Base-by-base conservation (phyloP, 1,140 invertebrate genomes). In the Daktulosphaira vitifoliae region DNA sequence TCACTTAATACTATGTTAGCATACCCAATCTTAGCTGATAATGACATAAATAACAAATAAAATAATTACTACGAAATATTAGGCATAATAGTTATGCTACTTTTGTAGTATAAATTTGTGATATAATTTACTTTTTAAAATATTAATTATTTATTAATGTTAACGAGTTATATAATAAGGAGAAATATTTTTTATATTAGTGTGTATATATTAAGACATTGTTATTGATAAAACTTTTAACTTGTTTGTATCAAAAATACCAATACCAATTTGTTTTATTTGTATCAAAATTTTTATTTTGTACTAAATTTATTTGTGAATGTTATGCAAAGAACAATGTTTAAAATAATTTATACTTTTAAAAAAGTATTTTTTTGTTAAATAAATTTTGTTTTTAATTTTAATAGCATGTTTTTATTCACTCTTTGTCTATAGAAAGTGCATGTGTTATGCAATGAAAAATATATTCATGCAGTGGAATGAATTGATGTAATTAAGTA, bases 1-100 rank as follows among this genome's bases (percentile, higher is more conserved):
- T 83, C 84, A 53, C 77, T 96, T 67, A 87, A 84, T 68, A 94
- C 92, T 20, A 88, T 84, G 26, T 75, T 94, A 54, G 79, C 82
- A 33, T 85, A 84, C 75, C 90, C 90, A 1, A 84, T 89, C 23
- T 69, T 70, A 37, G 70, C 71, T 37, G 50, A 67, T 33, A 48
- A 66, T 67, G 37, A 67, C 48, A 66, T 53, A 62, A 62, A 33
- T 62, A 48, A 62, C n/a, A 7, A 44, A 16, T 44, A 20, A 29
- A 46, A 3, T 29, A 62, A 38, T n/a, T 20, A 46, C 44, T 46
- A 48, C 42, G n/a, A 62, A 62, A 48, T 16, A 20, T n/a, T 23
- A 33, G 11, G 29, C 42, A 59, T 29, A 33, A 2, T 62, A 42
- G 26, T 59, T 29, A 46, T 48, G 42, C 1, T 1, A 46, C 29